Evolutionary conservation across 2,113 vertebrate genomes (phyloP).

Genomic region (Triplophysa dalaica): DNA sequence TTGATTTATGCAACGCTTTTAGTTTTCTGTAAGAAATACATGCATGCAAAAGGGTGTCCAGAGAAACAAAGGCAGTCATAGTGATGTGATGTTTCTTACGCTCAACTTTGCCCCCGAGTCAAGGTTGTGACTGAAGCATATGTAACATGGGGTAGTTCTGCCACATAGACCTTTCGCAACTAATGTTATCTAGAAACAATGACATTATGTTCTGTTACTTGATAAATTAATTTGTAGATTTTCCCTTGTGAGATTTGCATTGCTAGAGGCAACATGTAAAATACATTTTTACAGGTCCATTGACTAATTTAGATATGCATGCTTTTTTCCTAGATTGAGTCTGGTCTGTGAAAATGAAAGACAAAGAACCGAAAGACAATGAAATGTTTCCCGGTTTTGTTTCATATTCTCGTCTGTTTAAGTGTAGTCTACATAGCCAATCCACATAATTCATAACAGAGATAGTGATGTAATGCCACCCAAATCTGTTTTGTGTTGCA

Average conservation of each 20-base stretch:
- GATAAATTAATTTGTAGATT: not conserved
- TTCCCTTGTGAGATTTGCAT: not conserved
- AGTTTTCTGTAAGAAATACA: not conserved
- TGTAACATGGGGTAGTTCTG: not conserved
- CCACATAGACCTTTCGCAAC: not conserved
- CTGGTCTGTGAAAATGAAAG: not conserved
- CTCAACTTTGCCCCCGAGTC: slow-evolving; percentile 22
- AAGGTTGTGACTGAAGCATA: slow-evolving; percentile 10
- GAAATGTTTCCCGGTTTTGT: slow-evolving; percentile 36
- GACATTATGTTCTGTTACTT: not conserved
- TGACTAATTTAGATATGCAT: not conserved
- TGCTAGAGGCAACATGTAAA: not conserved
- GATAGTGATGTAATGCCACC: slow-evolving; percentile 54
- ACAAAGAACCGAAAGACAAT: slow-evolving; percentile 31
- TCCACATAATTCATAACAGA: slow-evolving; percentile 59
- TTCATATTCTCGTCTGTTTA: slow-evolving; percentile 36
- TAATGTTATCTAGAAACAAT: not conserved
- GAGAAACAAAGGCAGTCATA: slow-evolving; percentile 17
- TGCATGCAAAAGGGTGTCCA: not conserved
- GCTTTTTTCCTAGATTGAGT: not conserved
- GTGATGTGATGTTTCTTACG: slow-evolving; percentile 12
- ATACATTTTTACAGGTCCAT: not conserved
- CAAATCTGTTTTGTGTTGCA: slow-evolving; percentile 59
- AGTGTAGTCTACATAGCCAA: slow-evolving; percentile 47
- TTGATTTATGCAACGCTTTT: not conserved